Evolutionary conservation across 2,113 vertebrate genomes (phyloP).

Genomic region (Puffinus mauretanicus): DNA sequence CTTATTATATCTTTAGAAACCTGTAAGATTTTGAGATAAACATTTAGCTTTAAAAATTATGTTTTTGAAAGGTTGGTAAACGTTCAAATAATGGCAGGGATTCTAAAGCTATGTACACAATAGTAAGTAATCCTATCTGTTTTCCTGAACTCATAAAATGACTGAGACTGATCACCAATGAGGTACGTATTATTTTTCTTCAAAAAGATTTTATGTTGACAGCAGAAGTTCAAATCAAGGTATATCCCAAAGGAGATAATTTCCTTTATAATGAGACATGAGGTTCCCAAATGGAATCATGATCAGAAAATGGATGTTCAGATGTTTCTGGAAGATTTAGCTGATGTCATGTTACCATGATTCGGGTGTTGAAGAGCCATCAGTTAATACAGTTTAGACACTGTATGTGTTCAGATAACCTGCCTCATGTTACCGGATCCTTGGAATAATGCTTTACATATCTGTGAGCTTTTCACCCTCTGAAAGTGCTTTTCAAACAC

Average conservation of each 20-base stretch:
- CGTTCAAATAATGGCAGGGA: neutral
- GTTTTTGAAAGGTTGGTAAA: neutral
- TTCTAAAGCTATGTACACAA: neutral
- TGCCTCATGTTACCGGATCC: neutral
- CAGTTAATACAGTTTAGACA: neutral
- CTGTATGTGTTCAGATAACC: neutral
- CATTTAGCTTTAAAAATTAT: neutral
- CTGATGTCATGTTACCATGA: rapidly evolving
- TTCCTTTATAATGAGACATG: neutral
- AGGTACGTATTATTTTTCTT: neutral
- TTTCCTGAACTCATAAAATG: neutral
- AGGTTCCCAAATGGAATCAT: neutral
- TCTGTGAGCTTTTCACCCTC: neutral
- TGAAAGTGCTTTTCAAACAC: neutral
- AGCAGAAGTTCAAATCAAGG: neutral
- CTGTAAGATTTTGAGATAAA: neutral
- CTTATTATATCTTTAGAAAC: neutral
- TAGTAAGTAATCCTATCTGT: neutral
- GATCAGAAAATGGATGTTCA: neutral
- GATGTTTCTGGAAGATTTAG: neutral
- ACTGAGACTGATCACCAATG: neutral
- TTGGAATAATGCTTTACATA: neutral
- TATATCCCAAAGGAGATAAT: neutral
- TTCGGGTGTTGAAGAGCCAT: neutral
- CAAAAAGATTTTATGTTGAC: neutral